These are phyloP conservation scores for Isaurus tuberculatus DNA, from an alignment of 92 coral and sea anemone species.

Conservation along the genomic window DNA sequence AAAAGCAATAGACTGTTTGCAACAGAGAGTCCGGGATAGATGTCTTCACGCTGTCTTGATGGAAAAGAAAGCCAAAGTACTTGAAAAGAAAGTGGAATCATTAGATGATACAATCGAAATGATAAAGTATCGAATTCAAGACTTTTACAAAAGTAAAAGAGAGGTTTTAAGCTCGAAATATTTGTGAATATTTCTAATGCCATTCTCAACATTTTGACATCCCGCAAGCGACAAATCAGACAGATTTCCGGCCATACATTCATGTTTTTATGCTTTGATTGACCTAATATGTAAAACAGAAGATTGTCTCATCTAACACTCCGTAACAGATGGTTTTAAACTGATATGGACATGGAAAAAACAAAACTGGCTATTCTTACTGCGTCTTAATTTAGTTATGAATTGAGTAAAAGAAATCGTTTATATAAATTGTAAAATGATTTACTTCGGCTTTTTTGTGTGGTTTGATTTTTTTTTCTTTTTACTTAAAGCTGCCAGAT, in stretches of 20 bases:
- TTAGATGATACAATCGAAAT: constrained; percentile 39
- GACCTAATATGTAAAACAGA: constrained; percentile 27
- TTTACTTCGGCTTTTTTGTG: too few species aligned
- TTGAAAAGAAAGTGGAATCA: constrained; percentile 44
- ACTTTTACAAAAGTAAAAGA: constrained; percentile 37
- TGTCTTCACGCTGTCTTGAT: constrained; percentile 41
- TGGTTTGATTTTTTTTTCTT: too few species aligned
- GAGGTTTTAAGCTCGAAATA: constrained; percentile 45
- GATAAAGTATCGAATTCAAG: constrained; percentile 44
- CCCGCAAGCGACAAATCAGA: constrained; percentile 30
- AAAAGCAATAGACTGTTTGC: constrained; percentile 26
- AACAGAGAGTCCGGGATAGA: constrained; percentile 43
- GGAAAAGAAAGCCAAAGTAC: constrained; percentile 48
- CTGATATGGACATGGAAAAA: neutral
- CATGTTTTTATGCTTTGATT: constrained; percentile 13
- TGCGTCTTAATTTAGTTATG: neutral
- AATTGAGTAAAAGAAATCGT: neutral
- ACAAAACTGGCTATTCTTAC: constrained; percentile 1
- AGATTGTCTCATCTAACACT: constrained; percentile 7
- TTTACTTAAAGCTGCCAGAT: too few species aligned
- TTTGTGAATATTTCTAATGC: constrained; percentile 42
- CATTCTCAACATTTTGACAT: constrained; percentile 11
- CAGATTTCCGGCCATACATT: constrained; percentile 31
- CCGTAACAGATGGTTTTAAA: constrained; percentile 15
- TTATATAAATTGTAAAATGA: neutral